phyloP scores from a whole-genome alignment of 2,113 vertebrate genomes.

The Limnothrissa miodon region DNA sequence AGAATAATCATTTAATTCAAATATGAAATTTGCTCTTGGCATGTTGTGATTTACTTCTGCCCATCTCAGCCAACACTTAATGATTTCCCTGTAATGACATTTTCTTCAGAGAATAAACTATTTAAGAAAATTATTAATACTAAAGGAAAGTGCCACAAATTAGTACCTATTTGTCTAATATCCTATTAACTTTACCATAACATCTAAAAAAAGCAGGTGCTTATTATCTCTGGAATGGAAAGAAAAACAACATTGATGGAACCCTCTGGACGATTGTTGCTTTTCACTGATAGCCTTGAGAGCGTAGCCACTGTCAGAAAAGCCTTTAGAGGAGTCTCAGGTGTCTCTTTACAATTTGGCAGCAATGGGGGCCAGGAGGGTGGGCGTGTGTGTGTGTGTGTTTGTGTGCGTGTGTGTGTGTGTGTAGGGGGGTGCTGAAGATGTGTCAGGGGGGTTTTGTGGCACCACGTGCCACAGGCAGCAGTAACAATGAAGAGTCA shows the following conservation, averaged over 20 bases:
- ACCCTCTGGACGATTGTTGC: background rate
- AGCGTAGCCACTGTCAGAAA: background rate
- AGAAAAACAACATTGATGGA: background rate
- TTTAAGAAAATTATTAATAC: background rate
- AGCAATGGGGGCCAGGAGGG: background rate
- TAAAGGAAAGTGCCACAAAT: background rate
- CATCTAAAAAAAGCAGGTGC: background rate
- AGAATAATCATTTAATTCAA: too few relatives aligned
- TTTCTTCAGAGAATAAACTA: background rate
- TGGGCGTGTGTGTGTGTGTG: background rate
- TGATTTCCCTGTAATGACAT: background rate
- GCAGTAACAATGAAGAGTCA: background rate
- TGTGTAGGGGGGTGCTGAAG: background rate
- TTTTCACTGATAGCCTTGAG: constrained; percentile 10
- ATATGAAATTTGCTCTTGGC: background rate
- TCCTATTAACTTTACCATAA: background rate
- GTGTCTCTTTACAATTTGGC: constrained; percentile 17
- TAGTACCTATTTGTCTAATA: background rate
- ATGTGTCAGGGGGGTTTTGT: background rate
- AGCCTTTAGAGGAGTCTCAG: constrained; percentile 9
- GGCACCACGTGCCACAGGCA: constrained; percentile 1
- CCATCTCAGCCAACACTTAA: background rate
- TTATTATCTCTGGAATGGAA: background rate
- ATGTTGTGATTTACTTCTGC: background rate
- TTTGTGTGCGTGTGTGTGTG: constrained; percentile 19